phyloP scores from a whole-genome alignment of 2,113 vertebrate species.

The Ictidomys tridecemlineatus region DNA sequence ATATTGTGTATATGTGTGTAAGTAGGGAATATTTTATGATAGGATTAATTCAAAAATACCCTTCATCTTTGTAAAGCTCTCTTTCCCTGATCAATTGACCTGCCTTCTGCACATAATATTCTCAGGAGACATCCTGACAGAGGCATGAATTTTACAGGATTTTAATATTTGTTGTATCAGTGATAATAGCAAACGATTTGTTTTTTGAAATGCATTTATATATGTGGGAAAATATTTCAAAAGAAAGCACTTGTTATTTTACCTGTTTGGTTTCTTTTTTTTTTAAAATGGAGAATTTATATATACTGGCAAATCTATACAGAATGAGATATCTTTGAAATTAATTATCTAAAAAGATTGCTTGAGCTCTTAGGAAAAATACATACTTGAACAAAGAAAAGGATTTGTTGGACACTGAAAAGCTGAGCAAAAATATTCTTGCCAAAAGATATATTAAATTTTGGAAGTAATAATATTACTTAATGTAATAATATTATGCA shows the following conservation, averaged over 20 bases:
- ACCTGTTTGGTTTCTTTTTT: background rate
- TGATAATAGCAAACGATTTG: background rate
- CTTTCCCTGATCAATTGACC: background rate
- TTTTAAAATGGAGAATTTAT: background rate
- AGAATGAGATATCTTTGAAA: constrained; percentile 3
- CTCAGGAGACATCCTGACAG: background rate
- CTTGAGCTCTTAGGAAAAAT: constrained; percentile 17
- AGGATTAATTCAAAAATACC: background rate
- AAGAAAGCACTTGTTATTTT: background rate
- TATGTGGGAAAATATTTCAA: background rate
- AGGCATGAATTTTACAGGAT: background rate
- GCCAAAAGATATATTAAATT: background rate
- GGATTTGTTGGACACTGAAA: background rate
- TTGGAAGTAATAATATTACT: constrained; percentile 1
- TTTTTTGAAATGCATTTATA: constrained; percentile 26
- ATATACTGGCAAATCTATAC: background rate
- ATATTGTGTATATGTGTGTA: background rate
- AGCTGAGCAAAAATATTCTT: background rate
- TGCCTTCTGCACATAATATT: background rate
- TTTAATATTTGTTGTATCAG: background rate
- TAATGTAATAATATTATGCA: background rate
- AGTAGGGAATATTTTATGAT: background rate
- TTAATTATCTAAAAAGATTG: constrained; percentile 49
- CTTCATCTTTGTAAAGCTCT: constrained; percentile 2
- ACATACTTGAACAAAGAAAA: constrained; percentile 29